phyloP scores from a whole-genome alignment of 2,113 vertebrate genomes.

The Osmerus mordax region DNA sequence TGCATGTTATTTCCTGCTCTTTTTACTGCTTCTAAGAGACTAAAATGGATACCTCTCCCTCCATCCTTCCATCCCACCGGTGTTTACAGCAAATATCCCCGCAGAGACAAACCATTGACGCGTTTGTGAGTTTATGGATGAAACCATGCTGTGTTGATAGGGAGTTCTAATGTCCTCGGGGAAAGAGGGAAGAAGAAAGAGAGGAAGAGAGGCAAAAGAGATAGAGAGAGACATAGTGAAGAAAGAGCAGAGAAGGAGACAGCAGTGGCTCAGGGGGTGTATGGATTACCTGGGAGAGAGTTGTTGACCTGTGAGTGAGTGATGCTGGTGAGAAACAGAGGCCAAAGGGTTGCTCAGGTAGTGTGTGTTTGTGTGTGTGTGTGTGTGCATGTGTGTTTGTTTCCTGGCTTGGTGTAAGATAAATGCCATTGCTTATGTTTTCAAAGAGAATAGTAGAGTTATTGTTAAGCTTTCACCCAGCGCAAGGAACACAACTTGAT shows the following conservation, averaged over 20 bases:
- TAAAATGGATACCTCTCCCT: background rate
- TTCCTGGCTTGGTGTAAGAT: background rate
- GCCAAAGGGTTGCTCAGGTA: too few species aligned
- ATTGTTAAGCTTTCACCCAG: too few species aligned
- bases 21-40: slow-evolving; percentile 42
- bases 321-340: background rate
- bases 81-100: background rate
- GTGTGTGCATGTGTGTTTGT: slow-evolving; percentile 11
- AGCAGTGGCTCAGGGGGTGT: slow-evolving; percentile 30
- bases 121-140: slow-evolving; percentile 39
- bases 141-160: slow-evolving; percentile 40
- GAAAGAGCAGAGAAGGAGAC: slow-evolving; percentile 31
- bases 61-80: slow-evolving; percentile 34
- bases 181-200: slow-evolving; percentile 2
- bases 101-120: slow-evolving; percentile 37
- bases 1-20: slow-evolving; percentile 37
- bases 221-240: slow-evolving; percentile 39
- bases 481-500: too few species aligned
- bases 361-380: slow-evolving; percentile 2
- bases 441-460: too few species aligned
- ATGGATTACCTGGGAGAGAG: slow-evolving; percentile 50
- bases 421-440: too few species aligned
- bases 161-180: background rate
- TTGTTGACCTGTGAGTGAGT: background rate
- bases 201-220: too few species aligned